phyloP scores from a whole-genome alignment of 2,888 invertebrate species.

The Anthoptus insignis region DNA sequence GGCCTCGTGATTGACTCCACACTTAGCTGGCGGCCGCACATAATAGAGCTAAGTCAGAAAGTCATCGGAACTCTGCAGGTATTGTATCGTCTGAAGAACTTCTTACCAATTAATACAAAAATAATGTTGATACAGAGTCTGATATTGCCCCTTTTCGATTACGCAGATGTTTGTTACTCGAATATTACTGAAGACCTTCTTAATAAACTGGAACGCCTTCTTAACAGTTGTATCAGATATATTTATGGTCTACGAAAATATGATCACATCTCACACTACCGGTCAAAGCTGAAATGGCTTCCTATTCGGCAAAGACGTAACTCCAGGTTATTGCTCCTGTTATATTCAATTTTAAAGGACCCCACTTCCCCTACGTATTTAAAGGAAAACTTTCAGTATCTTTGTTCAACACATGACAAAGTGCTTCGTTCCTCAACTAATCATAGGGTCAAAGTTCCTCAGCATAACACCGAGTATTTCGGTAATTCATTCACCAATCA shows the following conservation, averaged over 20 bases:
- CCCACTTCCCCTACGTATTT: neutral
- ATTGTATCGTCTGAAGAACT: neutral
- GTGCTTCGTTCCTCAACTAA: no score
- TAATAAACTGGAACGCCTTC: slow-evolving; percentile 1
- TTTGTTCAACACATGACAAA: neutral
- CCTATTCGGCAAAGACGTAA: slow-evolving; percentile 6
- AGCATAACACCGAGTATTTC: no score
- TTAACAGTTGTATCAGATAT: neutral
- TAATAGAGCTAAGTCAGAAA: neutral
- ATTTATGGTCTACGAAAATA: slow-evolving; percentile 7
- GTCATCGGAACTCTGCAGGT: neutral
- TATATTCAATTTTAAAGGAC: neutral
- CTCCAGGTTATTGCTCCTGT: neutral
- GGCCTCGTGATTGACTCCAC: neutral
- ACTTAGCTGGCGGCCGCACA: neutral
- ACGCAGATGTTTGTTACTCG: no score
- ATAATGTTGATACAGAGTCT: slow-evolving; percentile 2
- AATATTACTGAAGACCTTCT: neutral
- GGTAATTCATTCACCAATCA: no score
- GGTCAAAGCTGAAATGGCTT: slow-evolving; percentile 8
- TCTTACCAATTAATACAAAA: neutral
- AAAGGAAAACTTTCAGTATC: slow-evolving; percentile 6
- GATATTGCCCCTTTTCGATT: neutral
- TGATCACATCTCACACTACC: neutral
- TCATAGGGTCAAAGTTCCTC: no score